Base-by-base conservation (phyloP, 2,888 invertebrate genomes). In the Drosophila siamana region DNA sequence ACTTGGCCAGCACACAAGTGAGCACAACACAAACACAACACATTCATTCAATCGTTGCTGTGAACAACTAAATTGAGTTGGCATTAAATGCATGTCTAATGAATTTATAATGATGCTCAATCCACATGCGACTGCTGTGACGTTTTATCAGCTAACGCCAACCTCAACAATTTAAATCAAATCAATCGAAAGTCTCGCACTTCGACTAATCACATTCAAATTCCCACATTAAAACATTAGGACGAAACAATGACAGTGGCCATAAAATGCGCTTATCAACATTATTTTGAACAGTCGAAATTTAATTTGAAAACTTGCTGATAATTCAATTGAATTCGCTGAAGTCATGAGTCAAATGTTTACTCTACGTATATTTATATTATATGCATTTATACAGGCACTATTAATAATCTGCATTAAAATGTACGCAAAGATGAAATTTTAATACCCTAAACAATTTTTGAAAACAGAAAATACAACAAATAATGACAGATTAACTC, bases 1-100 rank as follows among this genome's bases (percentile, higher is more conserved):
- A 57, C 56, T 47, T 57, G 56, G 55, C 22, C 55, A 55, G 24
- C 54, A 33, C 30, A 11, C n/a, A 33, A 2, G 30, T 11, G 11
- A 4, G n/a, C 33, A 30, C 30, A 30, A n/a, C 30, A 4, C 15
- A 36, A 6, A 38, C 2, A 38, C 36, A 38, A 8, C 26, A 16
- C 16, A 26, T 13, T 22, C 16, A 26, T 13, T 22, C n/a, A n/a
- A 1, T 33, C 33, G 33, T 33, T 33, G 33, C 33, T 33, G 33
- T 33, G 33, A 33, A 26, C 28, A 28, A 26, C 40, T 41, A 41
- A 13, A 24, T 44, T 50, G 33, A 33, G 30, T 19, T 48, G 36
- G 13, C 16, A 43, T 38, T 38, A 51, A 16, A 24, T 51, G 51
- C 51, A 51, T 43, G 24, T 15, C 52, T 43, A 55, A 55, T 55